phyloP scores from a whole-genome alignment of 2,113 vertebrate species.

The Peromyscus leucopus region DNA sequence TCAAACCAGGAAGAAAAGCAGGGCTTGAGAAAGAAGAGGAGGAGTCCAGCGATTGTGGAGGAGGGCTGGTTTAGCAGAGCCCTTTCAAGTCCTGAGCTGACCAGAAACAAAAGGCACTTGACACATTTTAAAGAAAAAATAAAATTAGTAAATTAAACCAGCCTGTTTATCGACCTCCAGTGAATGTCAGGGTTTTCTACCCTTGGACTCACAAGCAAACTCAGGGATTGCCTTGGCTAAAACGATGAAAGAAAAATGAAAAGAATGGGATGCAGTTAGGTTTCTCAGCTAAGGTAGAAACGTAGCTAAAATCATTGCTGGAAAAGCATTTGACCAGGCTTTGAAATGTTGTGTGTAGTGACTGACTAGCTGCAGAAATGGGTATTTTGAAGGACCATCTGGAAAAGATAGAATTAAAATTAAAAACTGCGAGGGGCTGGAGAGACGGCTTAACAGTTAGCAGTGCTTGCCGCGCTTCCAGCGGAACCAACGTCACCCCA shows the following conservation, averaged over 20 bases:
- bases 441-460: background rate
- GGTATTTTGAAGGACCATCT: constrained; percentile 55
- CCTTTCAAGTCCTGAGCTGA: constrained; percentile 48
- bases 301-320: constrained; percentile 56
- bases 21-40: constrained; percentile 22
- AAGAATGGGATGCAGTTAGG: constrained; percentile 29
- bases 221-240: background rate
- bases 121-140: constrained; percentile 4
- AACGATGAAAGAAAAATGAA: background rate
- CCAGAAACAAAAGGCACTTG: constrained; percentile 51
- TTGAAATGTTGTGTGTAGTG: constrained; percentile 47
- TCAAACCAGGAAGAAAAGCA: background rate
- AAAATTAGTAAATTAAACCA: constrained; percentile 1
- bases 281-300: constrained; percentile 40
- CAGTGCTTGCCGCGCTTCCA: background rate
- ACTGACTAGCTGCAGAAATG: constrained; percentile 60
- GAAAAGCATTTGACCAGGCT: constrained; percentile 62
- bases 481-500: background rate
- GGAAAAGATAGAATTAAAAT: constrained; percentile 64
- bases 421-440: background rate
- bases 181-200: background rate
- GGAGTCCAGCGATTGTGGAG: background rate
- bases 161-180: background rate
- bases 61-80: background rate
- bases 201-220: background rate